These are phyloP conservation scores for Heteromormyrus szaboi DNA, from an alignment of 2,797 vertebrate species.

Conservation along the genomic window DNA sequence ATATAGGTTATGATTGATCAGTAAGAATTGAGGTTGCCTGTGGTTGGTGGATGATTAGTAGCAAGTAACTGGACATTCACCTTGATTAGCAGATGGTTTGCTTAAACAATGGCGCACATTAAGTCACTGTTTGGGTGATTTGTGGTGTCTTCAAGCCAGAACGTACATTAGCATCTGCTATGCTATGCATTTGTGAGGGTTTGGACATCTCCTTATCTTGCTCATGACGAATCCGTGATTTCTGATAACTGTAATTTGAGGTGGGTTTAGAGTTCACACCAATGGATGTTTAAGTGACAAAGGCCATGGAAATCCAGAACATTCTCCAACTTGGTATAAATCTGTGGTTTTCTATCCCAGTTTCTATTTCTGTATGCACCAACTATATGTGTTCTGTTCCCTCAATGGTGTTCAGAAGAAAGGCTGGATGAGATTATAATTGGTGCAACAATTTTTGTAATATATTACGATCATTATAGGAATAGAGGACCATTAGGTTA, in stretches of 20 bases:
- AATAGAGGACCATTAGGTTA: neutral
- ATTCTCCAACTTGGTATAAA: neutral
- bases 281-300: neutral
- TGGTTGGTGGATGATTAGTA: neutral
- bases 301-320: neutral
- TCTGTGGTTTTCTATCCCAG: neutral
- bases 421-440: neutral
- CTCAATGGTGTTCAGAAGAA: neutral
- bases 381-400: neutral
- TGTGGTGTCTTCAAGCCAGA: neutral
- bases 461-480: neutral
- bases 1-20: neutral
- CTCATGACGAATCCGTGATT: neutral
- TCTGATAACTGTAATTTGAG: neutral
- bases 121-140: neutral
- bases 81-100: neutral
- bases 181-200: neutral
- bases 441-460: neutral
- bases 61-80: neutral
- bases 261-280: neutral
- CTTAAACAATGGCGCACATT: neutral
- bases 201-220: neutral
- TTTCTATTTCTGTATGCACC: neutral
- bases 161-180: neutral
- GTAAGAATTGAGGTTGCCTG: neutral